phyloP scores from a whole-genome alignment of 2,797 vertebrate genomes.

The Salmo trutta region DNA sequence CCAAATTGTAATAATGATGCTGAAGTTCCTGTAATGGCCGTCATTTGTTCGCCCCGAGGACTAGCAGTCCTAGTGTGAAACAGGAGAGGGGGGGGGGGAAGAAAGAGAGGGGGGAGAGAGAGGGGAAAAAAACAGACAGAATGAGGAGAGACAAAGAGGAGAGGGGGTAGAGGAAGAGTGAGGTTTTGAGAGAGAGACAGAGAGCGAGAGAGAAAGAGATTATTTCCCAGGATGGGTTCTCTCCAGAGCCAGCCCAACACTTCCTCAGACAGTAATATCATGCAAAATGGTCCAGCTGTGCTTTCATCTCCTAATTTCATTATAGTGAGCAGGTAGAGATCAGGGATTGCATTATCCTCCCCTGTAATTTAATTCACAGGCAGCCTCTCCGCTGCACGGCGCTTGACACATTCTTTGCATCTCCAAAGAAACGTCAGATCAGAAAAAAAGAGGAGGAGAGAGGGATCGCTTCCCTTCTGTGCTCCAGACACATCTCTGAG shows the following conservation, averaged over 20 bases:
- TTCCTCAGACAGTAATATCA: conserved; percentile 47
- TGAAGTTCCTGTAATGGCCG: neutral
- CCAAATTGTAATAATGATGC: conserved; percentile 9
- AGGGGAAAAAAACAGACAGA: neutral
- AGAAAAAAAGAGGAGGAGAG: neutral
- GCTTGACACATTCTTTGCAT: conserved; percentile 40
- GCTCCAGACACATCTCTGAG: neutral
- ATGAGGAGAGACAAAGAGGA: neutral
- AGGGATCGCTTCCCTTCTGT: neutral
- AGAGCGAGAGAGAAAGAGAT: neutral
- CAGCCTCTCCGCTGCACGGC: conserved; percentile 18
- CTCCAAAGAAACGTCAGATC: conserved; percentile 37
- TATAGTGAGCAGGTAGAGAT: conserved; percentile 50
- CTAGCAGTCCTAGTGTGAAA: neutral
- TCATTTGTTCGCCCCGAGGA: neutral
- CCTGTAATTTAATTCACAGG: conserved; percentile 48
- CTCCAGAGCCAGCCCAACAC: conserved; percentile 40
- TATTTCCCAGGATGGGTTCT: conserved; percentile 32
- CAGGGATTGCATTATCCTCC: conserved; percentile 50
- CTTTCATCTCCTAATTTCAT: conserved; percentile 52
- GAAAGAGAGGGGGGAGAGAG: neutral
- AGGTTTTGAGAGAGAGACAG: neutral
- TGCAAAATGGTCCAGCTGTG: conserved; percentile 54
- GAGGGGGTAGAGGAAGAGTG: neutral
- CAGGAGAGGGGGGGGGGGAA: neutral